Evolutionary conservation across 2,888 invertebrate species (phyloP).

Genomic region (Chirona hameri): DNA sequence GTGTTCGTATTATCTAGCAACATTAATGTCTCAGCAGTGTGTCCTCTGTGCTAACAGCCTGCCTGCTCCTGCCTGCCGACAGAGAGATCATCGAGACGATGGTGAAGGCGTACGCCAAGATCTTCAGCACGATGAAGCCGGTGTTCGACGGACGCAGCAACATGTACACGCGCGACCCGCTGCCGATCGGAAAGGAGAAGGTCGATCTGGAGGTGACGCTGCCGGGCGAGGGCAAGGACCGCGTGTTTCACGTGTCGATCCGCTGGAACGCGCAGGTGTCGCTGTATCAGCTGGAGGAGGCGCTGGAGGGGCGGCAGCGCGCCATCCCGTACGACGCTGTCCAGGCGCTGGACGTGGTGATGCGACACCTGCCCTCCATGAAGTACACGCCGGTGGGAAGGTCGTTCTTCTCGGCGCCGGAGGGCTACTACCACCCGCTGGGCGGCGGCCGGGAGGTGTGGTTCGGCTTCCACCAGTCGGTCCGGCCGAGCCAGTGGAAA

Average conservation of each 20-base stretch:
- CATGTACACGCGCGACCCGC: conserved; percentile 94
- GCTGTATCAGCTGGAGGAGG: conserved; percentile 93
- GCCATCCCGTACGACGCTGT: conserved; percentile 98
- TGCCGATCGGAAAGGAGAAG: conserved; percentile 95
- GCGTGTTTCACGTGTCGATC: conserved; percentile 94
- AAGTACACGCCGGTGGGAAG: conserved; percentile 99
- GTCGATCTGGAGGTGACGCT: conserved; percentile 91
- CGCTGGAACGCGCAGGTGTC: conserved; percentile 98
- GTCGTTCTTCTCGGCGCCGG: conserved; percentile 98
- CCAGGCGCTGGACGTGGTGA: conserved; percentile 94
- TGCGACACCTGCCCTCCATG: conserved; percentile 99
- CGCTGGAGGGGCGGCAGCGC: conserved; percentile 90
- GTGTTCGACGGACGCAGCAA: conserved; percentile 99
- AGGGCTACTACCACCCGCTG: conserved; percentile 95
- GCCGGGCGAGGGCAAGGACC: conserved; percentile 97
- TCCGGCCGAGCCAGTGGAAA: conserved; percentile 99
- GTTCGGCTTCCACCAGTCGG: conserved; percentile 99
- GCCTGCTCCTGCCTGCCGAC: conserved; percentile 57
- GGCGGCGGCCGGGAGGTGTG: conserved; percentile 96
- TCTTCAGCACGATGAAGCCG: conserved; percentile 93
- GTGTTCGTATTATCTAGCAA: neutral
- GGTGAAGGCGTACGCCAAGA: conserved; percentile 95
- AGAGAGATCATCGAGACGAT: conserved; percentile 98
- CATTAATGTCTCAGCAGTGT: too few relatives aligned
- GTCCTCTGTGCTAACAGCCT: too few relatives aligned